Evolutionary conservation across 2,113 vertebrate species (phyloP), one percentile per base, ranked within the genome.

Genomic region (Sphyrna mokarran): DNA sequence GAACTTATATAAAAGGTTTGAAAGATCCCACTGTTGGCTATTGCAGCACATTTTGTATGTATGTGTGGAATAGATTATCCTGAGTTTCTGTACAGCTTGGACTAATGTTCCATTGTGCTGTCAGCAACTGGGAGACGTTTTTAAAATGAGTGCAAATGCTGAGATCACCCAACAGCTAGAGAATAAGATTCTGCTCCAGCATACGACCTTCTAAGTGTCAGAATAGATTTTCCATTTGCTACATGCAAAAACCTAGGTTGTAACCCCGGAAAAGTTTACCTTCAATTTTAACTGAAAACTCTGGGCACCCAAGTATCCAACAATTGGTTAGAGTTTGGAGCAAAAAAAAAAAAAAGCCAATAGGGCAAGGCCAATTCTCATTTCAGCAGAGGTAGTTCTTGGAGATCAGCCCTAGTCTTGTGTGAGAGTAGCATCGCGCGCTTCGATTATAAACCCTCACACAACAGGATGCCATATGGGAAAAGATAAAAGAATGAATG

Each of bases 221-320:
- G 96, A 96, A 96, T 97, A 97, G 96, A 97, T 96, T 97, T 96
- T 97, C 97, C 96, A 43, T 96, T 97, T 13, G 5, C 96, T 95
- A 54, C 78, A 85, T 37, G 66, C 90, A 94, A 87, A 54, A 43
- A 69, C 78, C 1, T n/a, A 20, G 54, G 95, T 96, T 14, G 0
- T 58, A 85, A n/a, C n/a, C 3, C 86, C 9, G 43, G 72, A 96
- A 96, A 83, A 90, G 95, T 96, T 96, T 95, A 96, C 40, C 37
- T 26, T 26, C 23, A 26, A 26, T 54, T 61, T 54, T 58, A 58
- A 33, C 33, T 29, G 6, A 16, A 40, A 20, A 18, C 80, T 43
- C 37, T 83, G 80, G 37, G 14, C 37, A 83, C 40, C 37, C 37
- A 8, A 40, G 37, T 16, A 83, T 18, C 80, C 16, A 20, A 3